A percentile compares a stretch with the other conserved stretches of the same genome.
phyloP scores from a whole-genome alignment of 2,888 invertebrate species.

The Tetropium fuscum region DNA sequence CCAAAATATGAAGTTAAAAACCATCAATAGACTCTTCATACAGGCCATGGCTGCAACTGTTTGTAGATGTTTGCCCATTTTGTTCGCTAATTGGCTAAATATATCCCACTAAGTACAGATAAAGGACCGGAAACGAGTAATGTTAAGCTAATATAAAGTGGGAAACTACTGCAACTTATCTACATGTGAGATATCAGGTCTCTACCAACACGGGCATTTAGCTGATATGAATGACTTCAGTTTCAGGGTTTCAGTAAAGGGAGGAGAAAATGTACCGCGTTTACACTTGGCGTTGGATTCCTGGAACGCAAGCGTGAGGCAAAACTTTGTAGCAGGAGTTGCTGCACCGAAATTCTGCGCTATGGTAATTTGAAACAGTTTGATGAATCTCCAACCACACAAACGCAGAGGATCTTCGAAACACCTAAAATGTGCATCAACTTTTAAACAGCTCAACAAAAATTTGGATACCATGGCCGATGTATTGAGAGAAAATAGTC shows the following conservation, averaged over 20 bases:
- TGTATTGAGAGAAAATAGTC: no score
- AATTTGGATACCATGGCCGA: no score
- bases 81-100: constrained; percentile 18
- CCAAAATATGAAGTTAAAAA: constrained; percentile 86
- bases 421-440: no score
- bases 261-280: constrained; percentile 9
- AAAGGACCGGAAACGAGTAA: constrained; percentile 10
- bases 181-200: constrained; percentile 7
- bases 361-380: no score
- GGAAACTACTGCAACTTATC: constrained; percentile 14
- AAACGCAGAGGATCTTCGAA: no score
- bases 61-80: constrained; percentile 79
- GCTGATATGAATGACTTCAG: constrained; percentile 16
- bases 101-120: constrained; percentile 9
- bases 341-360: no score
- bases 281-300: constrained; percentile 2
- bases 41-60: constrained; percentile 81
- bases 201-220: constrained; percentile 11
- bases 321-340: no score
- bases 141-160: constrained; percentile 13
- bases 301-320: no score
- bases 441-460: no score
- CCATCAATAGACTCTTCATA: constrained; percentile 81
- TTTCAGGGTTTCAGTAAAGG: constrained; percentile 7
- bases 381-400: no score